phyloP scores from a whole-genome alignment of 2,888 invertebrate genomes.

The Euzetes globulus region DNA sequence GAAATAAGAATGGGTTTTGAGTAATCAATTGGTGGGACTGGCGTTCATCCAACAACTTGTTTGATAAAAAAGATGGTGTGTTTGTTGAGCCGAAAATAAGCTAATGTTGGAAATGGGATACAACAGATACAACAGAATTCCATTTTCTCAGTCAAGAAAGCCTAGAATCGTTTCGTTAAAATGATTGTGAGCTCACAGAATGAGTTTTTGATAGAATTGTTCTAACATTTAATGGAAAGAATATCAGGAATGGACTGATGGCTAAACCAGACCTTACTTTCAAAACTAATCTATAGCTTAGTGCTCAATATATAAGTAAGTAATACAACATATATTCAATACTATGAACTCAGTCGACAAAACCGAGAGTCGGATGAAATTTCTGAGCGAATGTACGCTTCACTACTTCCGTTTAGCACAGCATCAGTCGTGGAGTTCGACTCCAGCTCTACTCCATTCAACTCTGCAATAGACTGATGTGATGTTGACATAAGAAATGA shows the following conservation, averaged over 20 bases:
- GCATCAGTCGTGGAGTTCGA: background rate
- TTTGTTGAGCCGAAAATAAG: constrained; percentile 1
- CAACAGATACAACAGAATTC: background rate
- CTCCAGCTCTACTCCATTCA: background rate
- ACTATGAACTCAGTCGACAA: constrained; percentile 12
- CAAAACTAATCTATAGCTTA: constrained; percentile 7
- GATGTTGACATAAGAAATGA: constrained; percentile 21
- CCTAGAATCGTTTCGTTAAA: background rate
- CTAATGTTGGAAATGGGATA: constrained; percentile 4
- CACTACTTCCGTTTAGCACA: constrained; percentile 23
- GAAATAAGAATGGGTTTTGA: background rate
- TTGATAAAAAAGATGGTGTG: background rate
- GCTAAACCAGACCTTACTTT: background rate
- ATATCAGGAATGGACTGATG: background rate
- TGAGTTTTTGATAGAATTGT: constrained; percentile 11
- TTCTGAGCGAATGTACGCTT: constrained; percentile 20
- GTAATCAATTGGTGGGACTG: background rate
- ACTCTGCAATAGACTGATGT: constrained; percentile 12
- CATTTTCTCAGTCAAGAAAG: background rate
- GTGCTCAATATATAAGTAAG: constrained; percentile 6
- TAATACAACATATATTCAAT: constrained; percentile 15
- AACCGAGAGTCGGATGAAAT: constrained; percentile 25
- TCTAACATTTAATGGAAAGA: constrained; percentile 6
- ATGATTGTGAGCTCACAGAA: background rate
- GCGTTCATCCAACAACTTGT: background rate